Conservation (phyloP, 2,888 invertebrate species). For the Torymus texanus region DNA sequence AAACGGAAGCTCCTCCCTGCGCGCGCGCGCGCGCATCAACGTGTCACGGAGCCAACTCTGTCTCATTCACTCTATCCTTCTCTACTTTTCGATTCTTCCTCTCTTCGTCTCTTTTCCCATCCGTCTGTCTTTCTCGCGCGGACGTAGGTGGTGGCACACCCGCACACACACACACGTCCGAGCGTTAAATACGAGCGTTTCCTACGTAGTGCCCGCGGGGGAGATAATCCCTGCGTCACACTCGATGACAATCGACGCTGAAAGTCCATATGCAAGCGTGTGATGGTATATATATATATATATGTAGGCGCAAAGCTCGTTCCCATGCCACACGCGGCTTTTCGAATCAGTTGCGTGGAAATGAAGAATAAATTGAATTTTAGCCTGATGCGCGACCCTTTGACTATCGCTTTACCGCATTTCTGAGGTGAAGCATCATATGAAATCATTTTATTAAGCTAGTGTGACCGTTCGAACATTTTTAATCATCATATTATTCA, state of each 20-base stretch:
- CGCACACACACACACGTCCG: not conserved
- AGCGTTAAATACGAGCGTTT: slow-evolving; percentile 38
- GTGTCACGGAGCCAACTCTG: slow-evolving; percentile 37
- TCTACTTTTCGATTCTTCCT: not conserved
- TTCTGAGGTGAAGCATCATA: no score
- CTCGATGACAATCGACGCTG: slow-evolving; percentile 47
- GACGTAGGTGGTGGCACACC: not conserved
- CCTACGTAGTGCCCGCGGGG: slow-evolving; percentile 18
- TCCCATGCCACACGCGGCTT: not conserved
- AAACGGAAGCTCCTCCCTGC: slow-evolving; percentile 73
- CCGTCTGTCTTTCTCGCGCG: not conserved
- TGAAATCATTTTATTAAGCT: no score
- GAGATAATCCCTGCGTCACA: slow-evolving; percentile 45
- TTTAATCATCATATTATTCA: no score
- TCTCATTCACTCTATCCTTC: not conserved
- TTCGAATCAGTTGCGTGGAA: slow-evolving; percentile 7
- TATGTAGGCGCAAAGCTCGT: not conserved
- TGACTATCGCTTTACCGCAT: no score
- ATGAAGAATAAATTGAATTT: slow-evolving; percentile 12
- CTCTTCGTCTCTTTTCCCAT: not conserved
- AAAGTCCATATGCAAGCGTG: slow-evolving; percentile 24
- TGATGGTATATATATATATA: not conserved
- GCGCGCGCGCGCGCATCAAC: slow-evolving; percentile 51
- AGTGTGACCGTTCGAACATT: no score
- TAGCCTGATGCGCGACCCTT: no score